Evolutionary conservation across 2,888 invertebrate species (phyloP).

Genomic region (Norana najaformis): DNA sequence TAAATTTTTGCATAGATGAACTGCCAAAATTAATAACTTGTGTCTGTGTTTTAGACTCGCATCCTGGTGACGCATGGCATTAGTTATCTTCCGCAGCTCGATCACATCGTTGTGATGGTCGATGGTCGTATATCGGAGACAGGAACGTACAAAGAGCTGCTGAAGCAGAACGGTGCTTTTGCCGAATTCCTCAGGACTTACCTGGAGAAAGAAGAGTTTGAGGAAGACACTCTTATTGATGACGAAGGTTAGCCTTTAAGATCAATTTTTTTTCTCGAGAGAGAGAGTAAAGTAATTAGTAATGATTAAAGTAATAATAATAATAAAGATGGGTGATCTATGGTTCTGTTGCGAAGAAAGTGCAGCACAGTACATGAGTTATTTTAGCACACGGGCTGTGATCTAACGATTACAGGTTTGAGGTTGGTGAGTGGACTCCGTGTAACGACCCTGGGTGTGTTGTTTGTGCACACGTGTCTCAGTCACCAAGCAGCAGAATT

Average conservation of each 20-base stretch:
- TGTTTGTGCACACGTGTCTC: too few species aligned
- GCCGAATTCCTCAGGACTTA: slow-evolving; percentile 59
- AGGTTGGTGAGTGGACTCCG: too few species aligned
- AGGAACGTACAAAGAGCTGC: slow-evolving; percentile 55
- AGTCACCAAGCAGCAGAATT: too few species aligned
- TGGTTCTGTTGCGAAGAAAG: background rate
- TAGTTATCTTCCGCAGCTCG: slow-evolving; percentile 57
- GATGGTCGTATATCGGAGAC: slow-evolving; percentile 53
- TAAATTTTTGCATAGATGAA: background rate
- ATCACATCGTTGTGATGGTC: slow-evolving; percentile 58
- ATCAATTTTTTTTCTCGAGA: background rate
- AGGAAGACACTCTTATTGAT: slow-evolving; percentile 32
- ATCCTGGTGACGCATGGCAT: slow-evolving; percentile 62
- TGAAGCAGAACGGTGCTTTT: slow-evolving; percentile 57
- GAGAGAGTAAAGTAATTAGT: background rate
- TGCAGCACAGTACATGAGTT: background rate
- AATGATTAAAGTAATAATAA: too few species aligned
- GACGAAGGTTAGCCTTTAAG: slow-evolving; percentile 31
- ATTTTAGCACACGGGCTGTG: too few species aligned
- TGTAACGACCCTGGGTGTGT: too few species aligned
- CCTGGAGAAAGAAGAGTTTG: slow-evolving; percentile 39
- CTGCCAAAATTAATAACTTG: background rate
- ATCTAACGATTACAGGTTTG: too few species aligned
- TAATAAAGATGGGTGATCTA: too few species aligned
- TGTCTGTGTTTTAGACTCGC: slow-evolving; percentile 51